These are phyloP conservation scores for Apodemia mormo DNA, from an alignment of 2,888 invertebrate genomes.

Conservation along the genomic window DNA sequence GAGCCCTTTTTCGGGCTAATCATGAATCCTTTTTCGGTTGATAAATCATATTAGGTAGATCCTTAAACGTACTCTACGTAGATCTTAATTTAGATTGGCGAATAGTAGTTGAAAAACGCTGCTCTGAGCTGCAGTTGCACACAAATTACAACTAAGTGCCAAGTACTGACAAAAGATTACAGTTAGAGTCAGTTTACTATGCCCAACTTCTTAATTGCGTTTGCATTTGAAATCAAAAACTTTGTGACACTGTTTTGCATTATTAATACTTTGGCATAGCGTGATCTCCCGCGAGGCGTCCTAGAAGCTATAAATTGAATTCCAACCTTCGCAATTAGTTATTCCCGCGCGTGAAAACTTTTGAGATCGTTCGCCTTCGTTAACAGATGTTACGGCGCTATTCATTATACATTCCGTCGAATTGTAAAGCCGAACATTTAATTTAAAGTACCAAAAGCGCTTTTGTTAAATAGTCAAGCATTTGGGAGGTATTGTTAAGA, in stretches of 20 bases:
- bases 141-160: slow-evolving; percentile 26
- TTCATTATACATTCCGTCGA: slow-evolving; percentile 82
- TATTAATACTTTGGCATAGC: slow-evolving; percentile 78
- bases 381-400: slow-evolving; percentile 82
- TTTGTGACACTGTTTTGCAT: slow-evolving; percentile 82
- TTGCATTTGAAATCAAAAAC: slow-evolving; percentile 81
- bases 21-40: too few species aligned
- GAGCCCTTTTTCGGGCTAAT: too few species aligned
- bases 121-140: neutral
- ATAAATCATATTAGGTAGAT: too few species aligned
- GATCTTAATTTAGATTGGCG: neutral
- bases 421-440: slow-evolving; percentile 81
- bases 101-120: neutral
- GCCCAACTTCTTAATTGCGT: slow-evolving; percentile 78
- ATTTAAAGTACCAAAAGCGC: slow-evolving; percentile 76
- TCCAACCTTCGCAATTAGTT: slow-evolving; percentile 82
- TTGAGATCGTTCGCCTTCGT: slow-evolving; percentile 82
- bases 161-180: slow-evolving; percentile 59
- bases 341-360: slow-evolving; percentile 82
- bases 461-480: slow-evolving; percentile 73
- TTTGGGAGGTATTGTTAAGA: slow-evolving; percentile 67
- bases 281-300: slow-evolving; percentile 78
- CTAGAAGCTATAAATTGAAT: slow-evolving; percentile 81
- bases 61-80: slow-evolving; percentile 13
- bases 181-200: slow-evolving; percentile 62